phyloP scores from a whole-genome alignment of 1,140 invertebrate species.

The Harlomillsia oculata region DNA sequence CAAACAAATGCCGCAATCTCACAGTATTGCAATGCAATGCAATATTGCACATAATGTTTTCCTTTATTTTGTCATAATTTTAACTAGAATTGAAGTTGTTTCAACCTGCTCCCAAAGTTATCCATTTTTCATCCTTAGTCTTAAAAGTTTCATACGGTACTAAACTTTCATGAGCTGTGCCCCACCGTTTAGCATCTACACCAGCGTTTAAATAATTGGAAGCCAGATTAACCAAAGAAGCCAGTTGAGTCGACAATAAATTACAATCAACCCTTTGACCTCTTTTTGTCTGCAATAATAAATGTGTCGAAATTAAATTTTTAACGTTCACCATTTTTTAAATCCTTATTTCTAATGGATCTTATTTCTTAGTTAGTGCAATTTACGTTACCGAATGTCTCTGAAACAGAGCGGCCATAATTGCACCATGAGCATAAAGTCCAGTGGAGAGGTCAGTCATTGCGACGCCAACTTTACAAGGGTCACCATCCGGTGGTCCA shows the following conservation, averaged over 20 bases:
- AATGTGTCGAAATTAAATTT: not conserved
- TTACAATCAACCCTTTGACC: constrained; percentile 92
- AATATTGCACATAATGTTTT: not conserved
- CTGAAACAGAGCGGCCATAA: constrained; percentile 61
- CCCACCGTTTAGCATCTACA: constrained; percentile 57
- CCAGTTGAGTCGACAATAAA: constrained; percentile 83
- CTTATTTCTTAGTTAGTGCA: too few species aligned
- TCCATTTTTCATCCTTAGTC: constrained; percentile 64
- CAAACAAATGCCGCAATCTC: too few species aligned
- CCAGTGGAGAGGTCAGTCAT: constrained; percentile 88
- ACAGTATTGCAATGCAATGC: not conserved
- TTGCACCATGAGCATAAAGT: constrained; percentile 88
- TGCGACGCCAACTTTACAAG: constrained; percentile 85
- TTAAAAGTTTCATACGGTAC: constrained; percentile 86
- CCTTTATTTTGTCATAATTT: not conserved
- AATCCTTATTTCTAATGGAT: too few species aligned
- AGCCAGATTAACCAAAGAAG: constrained; percentile 77
- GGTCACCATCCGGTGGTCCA: constrained; percentile 65
- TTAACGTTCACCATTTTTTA: not conserved
- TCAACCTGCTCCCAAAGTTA: constrained; percentile 61
- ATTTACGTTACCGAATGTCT: constrained; percentile 11
- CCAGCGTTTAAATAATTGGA: constrained; percentile 83
- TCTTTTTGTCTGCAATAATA: constrained; percentile 49
- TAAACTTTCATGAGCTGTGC: constrained; percentile 86
- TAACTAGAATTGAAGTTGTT: too few species aligned